A percentile compares a stretch with the other conserved stretches of the same genome.
phyloP scores from a whole-genome alignment of 1,140 invertebrate genomes.

The Drosophila sucinea region DNA sequence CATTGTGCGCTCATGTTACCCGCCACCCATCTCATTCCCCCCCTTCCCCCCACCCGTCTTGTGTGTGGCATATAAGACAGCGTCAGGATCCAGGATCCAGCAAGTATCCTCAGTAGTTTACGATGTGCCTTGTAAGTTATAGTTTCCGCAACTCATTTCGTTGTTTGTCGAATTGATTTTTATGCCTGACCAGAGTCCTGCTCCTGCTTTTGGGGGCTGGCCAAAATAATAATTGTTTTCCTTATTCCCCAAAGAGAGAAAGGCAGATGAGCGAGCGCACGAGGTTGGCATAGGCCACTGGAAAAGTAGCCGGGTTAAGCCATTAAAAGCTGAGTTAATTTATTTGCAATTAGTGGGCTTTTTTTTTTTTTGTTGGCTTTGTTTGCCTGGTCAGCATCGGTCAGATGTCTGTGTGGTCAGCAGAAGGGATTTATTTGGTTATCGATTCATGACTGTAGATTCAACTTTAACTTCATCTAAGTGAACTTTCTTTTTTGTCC shows the following conservation, averaged over 20 bases:
- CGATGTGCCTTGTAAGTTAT: slow-evolving; percentile 71
- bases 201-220: slow-evolving; percentile 35
- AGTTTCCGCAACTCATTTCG: slow-evolving; percentile 80
- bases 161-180: slow-evolving; percentile 79
- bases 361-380: slow-evolving; percentile 25
- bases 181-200: slow-evolving; percentile 53
- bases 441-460: background rate
- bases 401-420: slow-evolving; percentile 11
- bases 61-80: background rate
- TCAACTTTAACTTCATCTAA: slow-evolving; percentile 1
- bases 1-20: slow-evolving; percentile 66
- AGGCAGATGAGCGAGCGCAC: background rate
- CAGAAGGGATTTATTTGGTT: slow-evolving; percentile 11
- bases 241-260: slow-evolving; percentile 41
- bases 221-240: slow-evolving; percentile 78
- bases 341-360: slow-evolving; percentile 74
- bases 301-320: slow-evolving; percentile 33
- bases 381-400: slow-evolving; percentile 6
- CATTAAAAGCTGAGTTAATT: slow-evolving; percentile 68
- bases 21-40: background rate
- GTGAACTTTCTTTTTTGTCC: background rate
- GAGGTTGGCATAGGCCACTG: slow-evolving; percentile 26
- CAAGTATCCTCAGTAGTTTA: slow-evolving; percentile 47
- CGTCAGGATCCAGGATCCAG: background rate
- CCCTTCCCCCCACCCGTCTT: no score